A percentile compares a stretch with the other conserved stretches of the same genome.
These are phyloP conservation scores for Chrysaora quinquecirrha DNA, from an alignment of 30 jellyfish, hydroid and myxozoan genomes.

Conservation along the genomic window DNA sequence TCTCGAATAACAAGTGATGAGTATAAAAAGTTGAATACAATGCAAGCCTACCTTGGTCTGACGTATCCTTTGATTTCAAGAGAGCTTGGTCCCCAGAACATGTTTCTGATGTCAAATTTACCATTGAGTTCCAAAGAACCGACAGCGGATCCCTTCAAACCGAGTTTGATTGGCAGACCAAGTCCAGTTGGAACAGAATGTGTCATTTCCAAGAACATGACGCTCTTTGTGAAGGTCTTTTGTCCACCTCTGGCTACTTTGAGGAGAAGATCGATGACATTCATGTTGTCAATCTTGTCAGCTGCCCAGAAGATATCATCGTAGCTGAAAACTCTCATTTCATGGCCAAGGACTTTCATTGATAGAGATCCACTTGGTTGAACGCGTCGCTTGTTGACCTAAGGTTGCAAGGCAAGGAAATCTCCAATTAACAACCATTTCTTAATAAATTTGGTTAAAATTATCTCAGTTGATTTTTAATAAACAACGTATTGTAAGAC, in stretches of 20 bases:
- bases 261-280: conserved; percentile 89
- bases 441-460: too few relatives aligned
- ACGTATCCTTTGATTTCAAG: conserved; percentile 80
- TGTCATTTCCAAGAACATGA: conserved; percentile 97
- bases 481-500: too few relatives aligned
- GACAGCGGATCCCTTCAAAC: conserved; percentile 95
- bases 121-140: conserved; percentile 91
- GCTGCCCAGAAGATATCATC: conserved; percentile 95
- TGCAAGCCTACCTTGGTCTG: conserved; percentile 84
- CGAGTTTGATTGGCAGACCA: conserved; percentile 96
- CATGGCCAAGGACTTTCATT: conserved; percentile 93
- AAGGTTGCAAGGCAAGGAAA: too few relatives aligned
- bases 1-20: too few relatives aligned
- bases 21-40: too few relatives aligned
- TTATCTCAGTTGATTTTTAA: too few relatives aligned
- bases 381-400: conserved; percentile 85
- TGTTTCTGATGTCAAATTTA: conserved; percentile 97
- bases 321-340: conserved; percentile 86
- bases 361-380: conserved; percentile 93
- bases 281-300: conserved; percentile 97
- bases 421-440: too few relatives aligned
- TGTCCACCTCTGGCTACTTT: conserved; percentile 96
- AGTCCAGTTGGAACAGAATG: conserved; percentile 99
- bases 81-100: conserved; percentile 99
- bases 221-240: conserved; percentile 95